A percentile compares a stretch with the other conserved stretches of the same genome.
These are phyloP conservation scores for Platyura marginata DNA, from an alignment of 1,140 invertebrate species.

Conservation along the genomic window DNA sequence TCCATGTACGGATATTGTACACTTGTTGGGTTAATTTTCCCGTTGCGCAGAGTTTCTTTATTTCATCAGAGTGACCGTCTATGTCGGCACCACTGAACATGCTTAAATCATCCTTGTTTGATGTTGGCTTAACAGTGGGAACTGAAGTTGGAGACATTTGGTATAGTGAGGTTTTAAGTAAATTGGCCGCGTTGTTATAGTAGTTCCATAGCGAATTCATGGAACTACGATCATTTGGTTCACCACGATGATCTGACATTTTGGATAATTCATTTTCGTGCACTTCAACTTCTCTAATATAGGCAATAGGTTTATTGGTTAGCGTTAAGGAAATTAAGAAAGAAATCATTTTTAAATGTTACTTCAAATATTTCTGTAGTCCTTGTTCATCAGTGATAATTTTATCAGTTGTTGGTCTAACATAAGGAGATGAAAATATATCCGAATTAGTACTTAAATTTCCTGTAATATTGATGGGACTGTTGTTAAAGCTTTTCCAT, in stretches of 20 bases:
- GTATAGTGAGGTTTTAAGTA: slow-evolving; percentile 18
- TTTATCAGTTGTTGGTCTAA: slow-evolving; percentile 17
- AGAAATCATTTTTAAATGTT: neutral
- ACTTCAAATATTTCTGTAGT: slow-evolving; percentile 24
- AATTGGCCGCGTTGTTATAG: slow-evolving; percentile 18
- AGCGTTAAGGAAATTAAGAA: neutral
- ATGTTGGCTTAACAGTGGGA: slow-evolving; percentile 13
- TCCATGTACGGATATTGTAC: slow-evolving; percentile 36
- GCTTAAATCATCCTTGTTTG: slow-evolving; percentile 15
- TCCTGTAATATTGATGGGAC: slow-evolving; percentile 13
- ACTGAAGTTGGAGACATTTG: slow-evolving; percentile 13
- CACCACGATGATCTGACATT: slow-evolving; percentile 9
- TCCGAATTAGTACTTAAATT: slow-evolving; percentile 13
- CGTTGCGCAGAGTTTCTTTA: slow-evolving; percentile 18
- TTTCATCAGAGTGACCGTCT: slow-evolving; percentile 20
- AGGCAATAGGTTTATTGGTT: slow-evolving; percentile 9
- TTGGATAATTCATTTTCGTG: slow-evolving; percentile 13
- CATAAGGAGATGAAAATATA: slow-evolving; percentile 16
- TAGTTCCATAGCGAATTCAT: slow-evolving; percentile 23
- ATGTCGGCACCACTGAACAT: slow-evolving; percentile 10
- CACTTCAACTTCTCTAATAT: slow-evolving; percentile 7
- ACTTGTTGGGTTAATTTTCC: slow-evolving; percentile 18
- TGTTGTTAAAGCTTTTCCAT: slow-evolving; percentile 10
- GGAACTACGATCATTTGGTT: slow-evolving; percentile 7
- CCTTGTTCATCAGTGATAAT: slow-evolving; percentile 27